Conservation (phyloP, 2,113 vertebrate genomes). For the Dicrurus megarhynchus region DNA sequence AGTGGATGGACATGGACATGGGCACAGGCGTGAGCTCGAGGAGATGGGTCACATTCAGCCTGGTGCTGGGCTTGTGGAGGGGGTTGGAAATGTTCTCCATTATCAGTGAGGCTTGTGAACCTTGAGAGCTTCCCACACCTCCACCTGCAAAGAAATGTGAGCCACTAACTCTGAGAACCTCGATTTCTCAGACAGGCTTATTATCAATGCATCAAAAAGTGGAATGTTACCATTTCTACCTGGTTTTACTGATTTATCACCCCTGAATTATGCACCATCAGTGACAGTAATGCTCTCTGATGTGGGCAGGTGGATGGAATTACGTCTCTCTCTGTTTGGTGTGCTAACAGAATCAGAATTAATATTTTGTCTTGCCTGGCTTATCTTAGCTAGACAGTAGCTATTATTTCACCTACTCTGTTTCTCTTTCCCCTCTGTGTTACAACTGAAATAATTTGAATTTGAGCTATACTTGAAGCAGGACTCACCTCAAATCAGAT, state of each 20-base stretch:
- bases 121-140: not conserved
- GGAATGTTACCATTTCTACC: not conserved
- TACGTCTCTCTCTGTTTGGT: not conserved
- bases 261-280: not conserved
- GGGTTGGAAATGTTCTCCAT: not conserved
- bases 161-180: not conserved
- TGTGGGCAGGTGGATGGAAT: not conserved
- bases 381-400: slow-evolving; percentile 30
- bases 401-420: not conserved
- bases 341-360: slow-evolving; percentile 43
- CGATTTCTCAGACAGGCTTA: not conserved
- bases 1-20: fast-evolving
- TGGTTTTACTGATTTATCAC: not conserved
- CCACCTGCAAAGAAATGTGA: not conserved
- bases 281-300: slow-evolving; percentile 3
- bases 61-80: not conserved
- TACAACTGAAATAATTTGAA: not conserved
- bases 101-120: not conserved
- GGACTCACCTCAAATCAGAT: slow-evolving; percentile 9
- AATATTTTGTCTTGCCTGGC: slow-evolving; percentile 20
- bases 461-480: not conserved
- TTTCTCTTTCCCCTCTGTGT: not conserved
- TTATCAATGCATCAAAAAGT: not conserved
- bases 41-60: not conserved
- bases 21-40: fast-evolving